phyloP scores from a whole-genome alignment of 1,140 invertebrate species.

The Lordiphosa clarofinis region DNA sequence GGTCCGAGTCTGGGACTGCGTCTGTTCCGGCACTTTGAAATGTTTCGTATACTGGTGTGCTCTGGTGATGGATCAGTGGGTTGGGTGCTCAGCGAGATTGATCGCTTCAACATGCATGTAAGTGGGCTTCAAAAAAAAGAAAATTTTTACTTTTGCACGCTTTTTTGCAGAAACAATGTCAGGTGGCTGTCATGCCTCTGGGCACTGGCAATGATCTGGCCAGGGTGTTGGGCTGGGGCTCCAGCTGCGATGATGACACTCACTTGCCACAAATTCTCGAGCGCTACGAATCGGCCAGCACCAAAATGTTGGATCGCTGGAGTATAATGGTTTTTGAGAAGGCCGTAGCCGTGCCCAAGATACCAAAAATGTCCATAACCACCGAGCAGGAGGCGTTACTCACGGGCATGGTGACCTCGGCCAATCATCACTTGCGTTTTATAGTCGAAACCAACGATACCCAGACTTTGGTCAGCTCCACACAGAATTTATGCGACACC shows the following conservation, averaged over 20 bases:
- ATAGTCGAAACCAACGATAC: conserved; percentile 93
- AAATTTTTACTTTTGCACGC: background rate
- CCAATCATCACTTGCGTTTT: conserved; percentile 90
- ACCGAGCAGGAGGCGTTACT: conserved; percentile 81
- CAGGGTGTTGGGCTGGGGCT: conserved; percentile 96
- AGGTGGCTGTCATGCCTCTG: conserved; percentile 94
- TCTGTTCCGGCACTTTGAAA: conserved; percentile 94
- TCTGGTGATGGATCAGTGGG: conserved; percentile 96
- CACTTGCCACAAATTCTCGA: conserved; percentile 95
- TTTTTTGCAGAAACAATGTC: conserved; percentile 89
- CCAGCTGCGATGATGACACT: conserved; percentile 96
- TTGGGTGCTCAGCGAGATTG: conserved; percentile 96
- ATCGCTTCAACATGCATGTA: conserved; percentile 95
- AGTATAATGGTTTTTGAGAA: conserved; percentile 95
- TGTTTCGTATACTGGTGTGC: conserved; percentile 94
- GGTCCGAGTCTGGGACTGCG: conserved; percentile 93
- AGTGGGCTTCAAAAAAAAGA: conserved; percentile 77
- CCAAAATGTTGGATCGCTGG: conserved; percentile 98
- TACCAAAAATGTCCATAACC: conserved; percentile 82
- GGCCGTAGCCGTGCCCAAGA: conserved; percentile 83
- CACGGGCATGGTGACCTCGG: conserved; percentile 88
- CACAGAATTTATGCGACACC: conserved; percentile 90
- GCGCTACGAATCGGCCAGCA: conserved; percentile 95
- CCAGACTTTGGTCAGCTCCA: conserved; percentile 86
- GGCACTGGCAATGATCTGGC: conserved; percentile 98